These are phyloP conservation scores for Carettochelys insculpta DNA, from an alignment of 2,113 vertebrate species.

Conservation along the genomic window DNA sequence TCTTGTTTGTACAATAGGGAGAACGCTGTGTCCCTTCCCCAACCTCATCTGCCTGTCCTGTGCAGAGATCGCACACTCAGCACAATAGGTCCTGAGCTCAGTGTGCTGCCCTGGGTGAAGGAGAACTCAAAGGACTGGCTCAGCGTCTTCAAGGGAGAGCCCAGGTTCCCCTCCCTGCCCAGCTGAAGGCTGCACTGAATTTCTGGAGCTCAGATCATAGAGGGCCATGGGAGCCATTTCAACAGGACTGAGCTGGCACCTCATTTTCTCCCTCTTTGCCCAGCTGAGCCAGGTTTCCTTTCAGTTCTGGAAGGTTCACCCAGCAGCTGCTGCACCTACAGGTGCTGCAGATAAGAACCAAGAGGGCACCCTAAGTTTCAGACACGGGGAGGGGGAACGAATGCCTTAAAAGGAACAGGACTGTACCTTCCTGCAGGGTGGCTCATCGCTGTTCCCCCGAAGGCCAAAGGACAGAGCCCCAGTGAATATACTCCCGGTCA, in stretches of 20 bases:
- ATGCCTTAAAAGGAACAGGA: background rate
- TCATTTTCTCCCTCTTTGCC: background rate
- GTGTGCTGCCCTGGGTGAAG: background rate
- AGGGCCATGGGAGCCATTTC: background rate
- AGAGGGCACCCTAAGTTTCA: background rate
- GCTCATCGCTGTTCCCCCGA: background rate
- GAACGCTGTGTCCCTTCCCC: background rate
- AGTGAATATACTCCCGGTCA: too few relatives aligned
- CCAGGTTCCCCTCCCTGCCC: background rate
- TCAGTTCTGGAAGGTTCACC: background rate
- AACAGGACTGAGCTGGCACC: background rate
- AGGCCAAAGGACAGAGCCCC: too few relatives aligned
- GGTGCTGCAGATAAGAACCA: background rate
- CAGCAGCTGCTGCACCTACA: background rate
- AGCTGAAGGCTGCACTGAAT: background rate
- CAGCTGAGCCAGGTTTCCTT: background rate
- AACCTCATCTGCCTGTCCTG: background rate
- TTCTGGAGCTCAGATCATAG: background rate
- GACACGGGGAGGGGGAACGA: background rate
- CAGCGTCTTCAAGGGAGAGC: background rate
- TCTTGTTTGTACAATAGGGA: background rate
- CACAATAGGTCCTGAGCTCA: background rate
- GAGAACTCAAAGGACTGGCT: background rate
- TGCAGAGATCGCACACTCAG: background rate
- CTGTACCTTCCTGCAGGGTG: background rate